A percentile compares a stretch with the other conserved stretches of the same genome.
phyloP scores from a whole-genome alignment of 2,113 vertebrate species.

The Alethe castanea region DNA sequence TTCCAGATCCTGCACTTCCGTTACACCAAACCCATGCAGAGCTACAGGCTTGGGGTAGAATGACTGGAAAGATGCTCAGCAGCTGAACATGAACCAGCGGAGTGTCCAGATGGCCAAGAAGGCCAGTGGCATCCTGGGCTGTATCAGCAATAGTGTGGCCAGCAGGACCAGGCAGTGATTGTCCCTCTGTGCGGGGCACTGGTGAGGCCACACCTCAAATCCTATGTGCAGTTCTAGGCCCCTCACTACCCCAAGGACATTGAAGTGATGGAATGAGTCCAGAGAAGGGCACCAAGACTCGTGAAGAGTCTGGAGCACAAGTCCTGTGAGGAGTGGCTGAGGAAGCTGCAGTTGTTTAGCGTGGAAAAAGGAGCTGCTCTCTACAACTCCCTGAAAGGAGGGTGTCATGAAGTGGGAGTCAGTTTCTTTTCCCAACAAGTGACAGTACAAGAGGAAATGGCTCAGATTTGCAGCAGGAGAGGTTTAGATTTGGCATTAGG shows the following conservation, averaged over 20 bases:
- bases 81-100: neutral
- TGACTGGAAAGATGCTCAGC: neutral
- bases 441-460: neutral
- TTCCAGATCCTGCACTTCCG: neutral
- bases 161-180: neutral
- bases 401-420: neutral
- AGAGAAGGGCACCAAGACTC: neutral
- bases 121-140: neutral
- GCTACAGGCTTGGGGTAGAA: no score
- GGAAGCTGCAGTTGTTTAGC: accelerated
- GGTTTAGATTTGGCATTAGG: neutral
- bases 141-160: neutral
- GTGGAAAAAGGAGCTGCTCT: neutral
- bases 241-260: neutral
- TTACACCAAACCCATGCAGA: neutral
- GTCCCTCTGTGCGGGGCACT: accelerated
- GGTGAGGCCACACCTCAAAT: neutral
- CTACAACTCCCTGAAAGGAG: neutral
- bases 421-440: neutral
- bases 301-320: neutral
- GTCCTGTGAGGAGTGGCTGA: neutral
- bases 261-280: neutral
- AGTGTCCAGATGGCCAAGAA: accelerated
- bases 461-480: neutral
- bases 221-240: neutral